Percentiles rank a stretch among this genome's conserved stretches.
These are phyloP conservation scores for Carassius gibelio DNA, from an alignment of 2,113 vertebrate genomes.

Conservation along the genomic window DNA sequence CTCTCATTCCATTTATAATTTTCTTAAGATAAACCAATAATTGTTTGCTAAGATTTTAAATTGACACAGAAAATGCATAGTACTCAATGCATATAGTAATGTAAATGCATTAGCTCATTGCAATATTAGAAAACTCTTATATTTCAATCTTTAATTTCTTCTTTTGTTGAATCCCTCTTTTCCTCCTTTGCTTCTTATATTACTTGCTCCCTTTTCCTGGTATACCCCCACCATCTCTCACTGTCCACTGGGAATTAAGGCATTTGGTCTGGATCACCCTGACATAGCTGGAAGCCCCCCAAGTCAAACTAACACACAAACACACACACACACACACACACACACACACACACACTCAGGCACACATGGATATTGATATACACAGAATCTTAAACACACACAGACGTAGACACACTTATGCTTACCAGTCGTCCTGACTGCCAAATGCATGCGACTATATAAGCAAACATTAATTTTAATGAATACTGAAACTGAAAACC, in stretches of 20 bases:
- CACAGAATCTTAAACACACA: slow-evolving; percentile 40
- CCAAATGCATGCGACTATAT: slow-evolving; percentile 39
- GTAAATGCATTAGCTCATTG: background rate
- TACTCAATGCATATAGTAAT: background rate
- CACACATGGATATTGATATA: slow-evolving; percentile 57
- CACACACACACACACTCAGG: no score
- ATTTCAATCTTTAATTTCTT: background rate
- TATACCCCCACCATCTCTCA: slow-evolving; percentile 62
- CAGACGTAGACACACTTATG: background rate
- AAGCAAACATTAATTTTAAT: slow-evolving; percentile 44
- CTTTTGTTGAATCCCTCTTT: background rate
- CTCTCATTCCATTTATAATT: background rate
- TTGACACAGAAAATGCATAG: background rate
- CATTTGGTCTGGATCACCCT: slow-evolving; percentile 81
- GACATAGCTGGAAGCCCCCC: slow-evolving; percentile 82
- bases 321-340: slow-evolving; percentile 45
- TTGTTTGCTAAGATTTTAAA: background rate
- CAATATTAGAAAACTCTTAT: background rate
- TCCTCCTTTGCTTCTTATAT: slow-evolving; percentile 58
- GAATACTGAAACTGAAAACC: slow-evolving; percentile 28
- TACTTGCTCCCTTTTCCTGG: slow-evolving; percentile 64
- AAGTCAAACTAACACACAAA: slow-evolving; percentile 74
- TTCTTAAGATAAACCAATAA: background rate
- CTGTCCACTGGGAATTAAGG: slow-evolving; percentile 78
- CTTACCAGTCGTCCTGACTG: slow-evolving; percentile 34